Base-by-base conservation (phyloP, 2,888 invertebrate genomes). In the Eilema sororculum region DNA sequence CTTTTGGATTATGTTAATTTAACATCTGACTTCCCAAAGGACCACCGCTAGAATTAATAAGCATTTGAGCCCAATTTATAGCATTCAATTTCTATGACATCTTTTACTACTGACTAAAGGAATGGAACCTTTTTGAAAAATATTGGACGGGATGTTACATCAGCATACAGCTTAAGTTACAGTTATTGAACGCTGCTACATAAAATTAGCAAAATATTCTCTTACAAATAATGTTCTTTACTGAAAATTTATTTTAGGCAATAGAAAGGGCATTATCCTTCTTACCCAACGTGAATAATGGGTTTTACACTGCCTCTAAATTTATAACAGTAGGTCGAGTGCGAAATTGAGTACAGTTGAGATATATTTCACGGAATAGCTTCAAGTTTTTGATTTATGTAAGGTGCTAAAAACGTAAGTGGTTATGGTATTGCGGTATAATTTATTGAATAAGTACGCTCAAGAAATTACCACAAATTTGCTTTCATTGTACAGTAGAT, bases 231-330 rank as follows among this genome's bases (percentile, higher is more conserved):
- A 62, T 57, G 30, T 61, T 33, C 57, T 70, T 64, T 56, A 52
- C 61, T 6, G 20, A 0, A 66, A 64, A 80, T 69, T 65, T 72
- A 77, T 69, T 68, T 22, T 1, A 62, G 20, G 62, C 5, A 12
- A 68, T 60, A 25, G 65, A 30, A 72, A 71, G 25, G 75, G 25
- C 69, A 58, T 65, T 63, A 60, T 71, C 52, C 58, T 16, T 41
- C 57, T 57, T 65, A 75, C 65, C 64, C 70, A 6, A 16, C 56
- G 57, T 79, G 70, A 78, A 63, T 75, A 76, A 78, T 69, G 72
- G 57, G 10, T n/a, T 28, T 10, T 57, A 67, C 61, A 30, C 28
- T 24, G 16, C 41, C 65, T 63, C 30, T 61, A 69, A 71, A 78
- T 69, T 65, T 71, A 67, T 78, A 66, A 79, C 73, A 28, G 13